Evolutionary conservation across 1,140 invertebrate genomes (phyloP).

Genomic region (Portunus trituberculatus): DNA sequence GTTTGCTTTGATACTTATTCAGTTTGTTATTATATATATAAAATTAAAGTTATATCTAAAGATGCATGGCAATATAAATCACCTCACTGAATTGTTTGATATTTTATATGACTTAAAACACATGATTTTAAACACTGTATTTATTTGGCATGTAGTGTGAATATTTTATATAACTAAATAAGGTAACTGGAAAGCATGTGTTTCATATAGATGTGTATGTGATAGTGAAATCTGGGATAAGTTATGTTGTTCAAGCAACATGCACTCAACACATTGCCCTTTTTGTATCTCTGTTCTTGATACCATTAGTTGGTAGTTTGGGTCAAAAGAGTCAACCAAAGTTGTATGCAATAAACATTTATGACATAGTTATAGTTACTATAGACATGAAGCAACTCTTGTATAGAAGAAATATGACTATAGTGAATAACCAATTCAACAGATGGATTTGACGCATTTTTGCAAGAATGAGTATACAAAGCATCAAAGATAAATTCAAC

Average conservation of each 20-base stretch:
- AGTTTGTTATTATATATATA: background rate
- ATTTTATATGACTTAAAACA: background rate
- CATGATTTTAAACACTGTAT: background rate
- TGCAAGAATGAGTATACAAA: no score
- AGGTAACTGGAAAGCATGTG: background rate
- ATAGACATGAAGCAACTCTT: no score
- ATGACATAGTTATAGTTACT: no score
- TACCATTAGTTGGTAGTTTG: no score
- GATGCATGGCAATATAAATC: background rate
- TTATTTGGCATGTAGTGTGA: background rate
- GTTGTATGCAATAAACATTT: background rate
- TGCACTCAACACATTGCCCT: no score
- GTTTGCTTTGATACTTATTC: background rate
- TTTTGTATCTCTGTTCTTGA: no score
- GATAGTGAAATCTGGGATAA: background rate
- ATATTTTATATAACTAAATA: background rate
- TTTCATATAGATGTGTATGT: background rate
- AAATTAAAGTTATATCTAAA: background rate
- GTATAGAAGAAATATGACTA: no score
- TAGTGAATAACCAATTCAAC: no score
- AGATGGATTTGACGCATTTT: no score
- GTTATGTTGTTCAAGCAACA: no score
- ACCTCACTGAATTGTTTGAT: background rate
- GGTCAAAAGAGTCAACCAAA: background rate
- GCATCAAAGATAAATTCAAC: no score